phyloP scores from a whole-genome alignment of 2,888 invertebrate species.

The Oscheius myriophilus region DNA sequence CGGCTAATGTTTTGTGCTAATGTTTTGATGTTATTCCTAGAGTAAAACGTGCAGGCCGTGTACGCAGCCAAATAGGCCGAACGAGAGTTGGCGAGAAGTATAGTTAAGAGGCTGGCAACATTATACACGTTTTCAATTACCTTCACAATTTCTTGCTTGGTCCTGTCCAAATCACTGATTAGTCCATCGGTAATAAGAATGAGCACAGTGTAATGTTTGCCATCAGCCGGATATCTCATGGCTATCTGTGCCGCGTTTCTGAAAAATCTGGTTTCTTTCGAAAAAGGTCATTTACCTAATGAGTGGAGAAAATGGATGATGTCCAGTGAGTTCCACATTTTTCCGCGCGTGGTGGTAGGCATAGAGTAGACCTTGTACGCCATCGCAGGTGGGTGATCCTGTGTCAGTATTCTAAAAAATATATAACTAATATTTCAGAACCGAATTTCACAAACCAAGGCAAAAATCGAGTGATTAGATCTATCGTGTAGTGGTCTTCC shows the following conservation, averaged over 20 bases:
- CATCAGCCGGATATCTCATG: slow-evolving; percentile 53
- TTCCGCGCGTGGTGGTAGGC: slow-evolving; percentile 74
- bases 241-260: slow-evolving; percentile 57
- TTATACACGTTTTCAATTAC: too few relatives aligned
- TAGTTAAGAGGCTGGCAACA: too few relatives aligned
- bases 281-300: slow-evolving; percentile 72
- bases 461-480: slow-evolving; percentile 66
- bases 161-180: slow-evolving; percentile 77
- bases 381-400: slow-evolving; percentile 73
- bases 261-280: background rate
- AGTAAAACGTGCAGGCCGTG: too few relatives aligned
- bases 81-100: too few relatives aligned
- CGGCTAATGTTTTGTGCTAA: too few relatives aligned
- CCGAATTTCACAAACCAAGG: slow-evolving; percentile 42
- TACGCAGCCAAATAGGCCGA: too few relatives aligned
- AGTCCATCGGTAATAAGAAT: slow-evolving; percentile 78
- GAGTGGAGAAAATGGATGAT: slow-evolving; percentile 77
- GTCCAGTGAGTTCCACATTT: slow-evolving; percentile 73
- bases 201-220: slow-evolving; percentile 75
- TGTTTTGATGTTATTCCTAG: too few relatives aligned
- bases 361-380: slow-evolving; percentile 74
- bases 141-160: slow-evolving; percentile 72
- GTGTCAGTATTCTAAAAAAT: slow-evolving; percentile 22
- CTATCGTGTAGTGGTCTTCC: slow-evolving; percentile 74
- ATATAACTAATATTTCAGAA: background rate